Conservation (phyloP, 2,888 invertebrate genomes). For the Spialia ferax region DNA sequence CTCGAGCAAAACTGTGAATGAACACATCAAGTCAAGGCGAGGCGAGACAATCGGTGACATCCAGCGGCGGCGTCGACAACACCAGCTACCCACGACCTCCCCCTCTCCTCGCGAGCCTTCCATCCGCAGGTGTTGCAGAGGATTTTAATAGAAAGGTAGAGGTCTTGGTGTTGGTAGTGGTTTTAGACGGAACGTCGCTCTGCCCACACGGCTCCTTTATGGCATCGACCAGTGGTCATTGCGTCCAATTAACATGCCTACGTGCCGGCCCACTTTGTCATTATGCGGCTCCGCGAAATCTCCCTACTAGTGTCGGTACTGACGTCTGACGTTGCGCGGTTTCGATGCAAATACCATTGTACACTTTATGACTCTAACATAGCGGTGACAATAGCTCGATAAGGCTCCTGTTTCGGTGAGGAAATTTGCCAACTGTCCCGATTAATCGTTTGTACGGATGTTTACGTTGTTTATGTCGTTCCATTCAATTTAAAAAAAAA, state of each 20-base stretch:
- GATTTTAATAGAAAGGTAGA: conserved; percentile 40
- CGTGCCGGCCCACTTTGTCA: conserved; percentile 78
- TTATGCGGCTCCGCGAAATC: conserved; percentile 75
- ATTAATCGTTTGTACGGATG: neutral
- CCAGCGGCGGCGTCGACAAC: conserved; percentile 53
- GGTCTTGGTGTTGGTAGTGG: conserved; percentile 59
- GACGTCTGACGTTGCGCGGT: conserved; percentile 48
- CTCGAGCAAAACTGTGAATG: conserved; percentile 79
- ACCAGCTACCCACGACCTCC: conserved; percentile 58
- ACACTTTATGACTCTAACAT: conserved; percentile 45
- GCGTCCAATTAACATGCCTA: conserved; percentile 83
- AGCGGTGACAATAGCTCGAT: conserved; percentile 43
- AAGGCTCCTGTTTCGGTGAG: neutral
- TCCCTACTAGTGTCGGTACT: conserved; percentile 57
- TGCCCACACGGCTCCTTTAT: conserved; percentile 79
- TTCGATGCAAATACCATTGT: conserved; percentile 48
- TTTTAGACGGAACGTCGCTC: conserved; percentile 76
- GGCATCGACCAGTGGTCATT: conserved; percentile 78
- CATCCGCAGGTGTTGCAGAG: conserved; percentile 6
- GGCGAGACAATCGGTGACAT: conserved; percentile 69
- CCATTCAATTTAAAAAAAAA: no score
- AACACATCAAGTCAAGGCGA: conserved; percentile 67
- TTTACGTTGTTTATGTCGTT: no score
- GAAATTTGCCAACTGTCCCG: conserved; percentile 6
- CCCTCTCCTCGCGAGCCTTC: conserved; percentile 46